phyloP scores from a whole-genome alignment of 2,113 vertebrate species.

The Mixornis gularis region DNA sequence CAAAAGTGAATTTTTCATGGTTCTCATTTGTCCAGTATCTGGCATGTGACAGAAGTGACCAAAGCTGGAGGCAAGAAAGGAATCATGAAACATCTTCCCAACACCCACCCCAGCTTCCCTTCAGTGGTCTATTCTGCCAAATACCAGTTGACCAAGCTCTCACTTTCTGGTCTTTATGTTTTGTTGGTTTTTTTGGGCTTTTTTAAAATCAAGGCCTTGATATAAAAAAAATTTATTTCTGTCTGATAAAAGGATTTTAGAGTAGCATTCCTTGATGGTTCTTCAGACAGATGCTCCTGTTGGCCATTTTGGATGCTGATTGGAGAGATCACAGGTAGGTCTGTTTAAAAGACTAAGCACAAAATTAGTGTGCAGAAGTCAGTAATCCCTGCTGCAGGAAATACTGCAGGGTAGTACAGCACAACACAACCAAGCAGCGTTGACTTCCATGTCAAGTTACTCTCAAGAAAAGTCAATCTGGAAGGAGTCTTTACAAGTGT shows the following conservation, averaged over 20 bases:
- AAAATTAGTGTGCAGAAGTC: background rate
- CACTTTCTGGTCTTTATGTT: background rate
- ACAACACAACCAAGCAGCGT: accelerated
- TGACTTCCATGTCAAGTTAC: background rate
- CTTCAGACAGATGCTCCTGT: background rate
- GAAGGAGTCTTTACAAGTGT: background rate
- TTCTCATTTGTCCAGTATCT: background rate
- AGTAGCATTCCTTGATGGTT: background rate
- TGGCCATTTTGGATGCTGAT: background rate
- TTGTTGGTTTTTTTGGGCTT: too few species aligned
- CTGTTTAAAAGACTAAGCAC: background rate
- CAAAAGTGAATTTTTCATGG: constrained; percentile 41
- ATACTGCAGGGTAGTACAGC: accelerated
- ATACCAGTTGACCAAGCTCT: background rate
- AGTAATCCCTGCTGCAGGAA: background rate
- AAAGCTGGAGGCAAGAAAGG: background rate
- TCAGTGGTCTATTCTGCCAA: background rate
- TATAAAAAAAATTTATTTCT: accelerated
- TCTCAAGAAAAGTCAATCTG: background rate
- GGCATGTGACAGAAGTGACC: background rate
- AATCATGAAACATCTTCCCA: background rate
- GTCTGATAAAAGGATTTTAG: background rate
- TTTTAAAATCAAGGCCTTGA: background rate
- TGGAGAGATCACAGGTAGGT: background rate
- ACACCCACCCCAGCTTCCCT: background rate